Evolutionary conservation across 2,797 vertebrate genomes (phyloP), one percentile per base, ranked within the genome.

Genomic region (Acanthis flammea): DNA sequence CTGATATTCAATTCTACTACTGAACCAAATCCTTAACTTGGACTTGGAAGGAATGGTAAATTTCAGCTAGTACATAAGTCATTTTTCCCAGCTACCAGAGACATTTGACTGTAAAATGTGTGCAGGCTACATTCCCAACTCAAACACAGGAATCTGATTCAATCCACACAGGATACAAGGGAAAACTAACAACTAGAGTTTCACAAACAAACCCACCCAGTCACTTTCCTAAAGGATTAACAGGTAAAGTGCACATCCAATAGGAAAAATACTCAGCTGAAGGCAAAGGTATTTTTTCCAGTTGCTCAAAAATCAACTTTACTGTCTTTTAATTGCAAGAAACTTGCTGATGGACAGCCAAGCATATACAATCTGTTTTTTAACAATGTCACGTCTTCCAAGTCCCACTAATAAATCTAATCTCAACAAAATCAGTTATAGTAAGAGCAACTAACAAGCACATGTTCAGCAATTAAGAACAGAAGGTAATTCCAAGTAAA

Each of bases 401-500:
- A 65, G 66, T 66, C 47, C 76, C 50, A 30, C 47, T 74, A 61
- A 58, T 33, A 79, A 51, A 66, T 19, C 48, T 44, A 3, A 48
- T 48, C 45, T 78, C 70, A 48, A 79, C 62, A 60, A 78, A 92
- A 60, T 2, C 61, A 41, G 41, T 50, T 72, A 58, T 1, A 55
- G 39, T 22, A 88, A 91, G n/a, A 84, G 27, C 33, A 42, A 50
- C 62, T 67, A 75, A 65, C 4, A 39, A 79, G 57, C 53, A 68
- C 1, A 8, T 47, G 63, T 63, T 78, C 91, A 80, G 80, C 70
- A 85, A 60, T 87, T 92, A 73, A 72, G 87, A 81, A 81, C 90
- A 93, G 44, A 57, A 89, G 95, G 72, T 23, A 45, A 92, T 92
- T 95, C 14, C 91, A 98, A 97, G 97, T 93, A 97, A 98, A 98